A percentile compares a stretch with the other conserved stretches of the same genome.
Evolutionary conservation across 2,797 vertebrate genomes (phyloP).

Genomic region (Florisuga fusca): DNA sequence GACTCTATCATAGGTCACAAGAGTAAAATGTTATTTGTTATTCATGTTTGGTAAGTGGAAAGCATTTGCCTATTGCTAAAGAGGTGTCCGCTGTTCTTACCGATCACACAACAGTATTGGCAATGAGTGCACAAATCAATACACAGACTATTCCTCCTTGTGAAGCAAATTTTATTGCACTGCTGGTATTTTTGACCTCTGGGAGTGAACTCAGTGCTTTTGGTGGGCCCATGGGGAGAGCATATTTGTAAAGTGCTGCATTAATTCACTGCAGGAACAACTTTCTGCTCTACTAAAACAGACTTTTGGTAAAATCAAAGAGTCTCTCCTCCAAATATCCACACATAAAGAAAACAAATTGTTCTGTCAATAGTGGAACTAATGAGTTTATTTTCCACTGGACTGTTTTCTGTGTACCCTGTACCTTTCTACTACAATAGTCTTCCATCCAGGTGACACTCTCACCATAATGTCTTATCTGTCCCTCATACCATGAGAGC

Average conservation of each 20-base stretch:
- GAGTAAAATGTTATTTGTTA: not conserved
- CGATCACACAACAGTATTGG: not conserved
- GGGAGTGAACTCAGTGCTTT: not conserved
- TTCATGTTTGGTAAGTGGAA: not conserved
- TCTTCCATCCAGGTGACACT: not conserved
- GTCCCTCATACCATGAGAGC: not conserved
- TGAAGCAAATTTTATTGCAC: slow-evolving; percentile 13
- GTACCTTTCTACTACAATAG: not conserved
- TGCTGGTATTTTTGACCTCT: not conserved
- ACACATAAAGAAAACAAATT: not conserved
- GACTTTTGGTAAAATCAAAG: not conserved
- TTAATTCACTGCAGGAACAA: not conserved
- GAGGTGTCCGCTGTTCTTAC: not conserved
- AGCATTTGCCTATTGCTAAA: not conserved
- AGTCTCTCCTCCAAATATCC: not conserved
- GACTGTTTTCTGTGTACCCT: not conserved
- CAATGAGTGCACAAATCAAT: slow-evolving; percentile 1
- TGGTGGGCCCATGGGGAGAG: not conserved
- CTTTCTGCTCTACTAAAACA: not conserved
- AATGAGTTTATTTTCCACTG: not conserved
- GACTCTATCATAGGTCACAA: rapidly evolving
- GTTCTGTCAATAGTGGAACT: not conserved
- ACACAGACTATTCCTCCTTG: not conserved
- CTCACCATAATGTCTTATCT: not conserved
- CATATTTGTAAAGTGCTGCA: not conserved